Percentiles rank a stretch among this genome's conserved stretches.
These are phyloP conservation scores for Criorhina ranunculi DNA, from an alignment of 2,888 invertebrate genomes.

Conservation along the genomic window DNA sequence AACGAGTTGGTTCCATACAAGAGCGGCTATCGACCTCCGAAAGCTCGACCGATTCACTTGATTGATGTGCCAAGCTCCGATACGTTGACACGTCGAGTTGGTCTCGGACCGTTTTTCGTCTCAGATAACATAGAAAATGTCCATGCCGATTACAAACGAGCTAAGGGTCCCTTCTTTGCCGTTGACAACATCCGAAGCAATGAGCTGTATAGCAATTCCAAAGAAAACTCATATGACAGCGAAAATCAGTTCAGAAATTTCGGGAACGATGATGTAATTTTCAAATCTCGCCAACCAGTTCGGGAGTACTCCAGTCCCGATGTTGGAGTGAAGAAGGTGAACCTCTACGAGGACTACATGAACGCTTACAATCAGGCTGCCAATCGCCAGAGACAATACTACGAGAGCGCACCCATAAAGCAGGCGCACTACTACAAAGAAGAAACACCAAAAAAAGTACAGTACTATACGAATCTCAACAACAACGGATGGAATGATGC, in stretches of 20 bases:
- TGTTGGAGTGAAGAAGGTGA: constrained; percentile 65
- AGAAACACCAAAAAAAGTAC: constrained; percentile 60
- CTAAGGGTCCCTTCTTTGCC: constrained; percentile 67
- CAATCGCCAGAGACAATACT: constrained; percentile 46
- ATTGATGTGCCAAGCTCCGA: constrained; percentile 42
- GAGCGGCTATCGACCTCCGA: constrained; percentile 88
- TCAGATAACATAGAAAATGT: constrained; percentile 72
- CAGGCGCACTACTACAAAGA: constrained; percentile 50
- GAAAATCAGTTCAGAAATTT: constrained; percentile 64
- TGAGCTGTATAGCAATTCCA: constrained; percentile 36
- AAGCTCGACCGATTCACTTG: constrained; percentile 80
- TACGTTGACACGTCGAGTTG: constrained; percentile 38
- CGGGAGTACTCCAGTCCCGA: constrained; percentile 70
- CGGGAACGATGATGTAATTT: constrained; percentile 55
- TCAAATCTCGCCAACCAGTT: constrained; percentile 64
- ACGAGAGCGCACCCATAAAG: constrained; percentile 31
- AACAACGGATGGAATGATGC: constrained; percentile 64
- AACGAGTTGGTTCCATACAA: constrained; percentile 92
- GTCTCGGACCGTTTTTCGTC: constrained; percentile 65
- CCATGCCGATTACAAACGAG: constrained; percentile 60
- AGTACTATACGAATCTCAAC: constrained; percentile 68
- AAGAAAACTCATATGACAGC: constrained; percentile 28
- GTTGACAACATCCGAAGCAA: constrained; percentile 68
- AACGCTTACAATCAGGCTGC: constrained; percentile 48
- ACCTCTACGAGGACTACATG: constrained; percentile 58